Evolutionary conservation across 2,888 invertebrate species (phyloP).

Genomic region (Cyclophora albipunctata): DNA sequence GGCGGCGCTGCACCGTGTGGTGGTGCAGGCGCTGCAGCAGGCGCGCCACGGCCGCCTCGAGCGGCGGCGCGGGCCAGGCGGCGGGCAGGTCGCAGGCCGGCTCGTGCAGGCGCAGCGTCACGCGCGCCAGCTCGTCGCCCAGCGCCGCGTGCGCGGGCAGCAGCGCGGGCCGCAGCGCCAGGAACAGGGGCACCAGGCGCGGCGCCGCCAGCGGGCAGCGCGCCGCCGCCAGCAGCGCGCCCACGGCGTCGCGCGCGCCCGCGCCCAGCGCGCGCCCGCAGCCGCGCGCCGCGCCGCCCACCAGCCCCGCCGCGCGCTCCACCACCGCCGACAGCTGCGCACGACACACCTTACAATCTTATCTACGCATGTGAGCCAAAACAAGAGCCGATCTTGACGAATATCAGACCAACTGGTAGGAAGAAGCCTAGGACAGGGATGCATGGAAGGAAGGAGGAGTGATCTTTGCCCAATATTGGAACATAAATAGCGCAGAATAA

Average conservation of each 20-base stretch:
- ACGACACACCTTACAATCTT: neutral
- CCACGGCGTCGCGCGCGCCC: slow-evolving; percentile 38
- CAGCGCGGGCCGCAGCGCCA: slow-evolving; percentile 67
- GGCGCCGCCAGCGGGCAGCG: slow-evolving; percentile 87
- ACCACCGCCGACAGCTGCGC: slow-evolving; percentile 45
- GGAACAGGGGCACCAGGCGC: slow-evolving; percentile 76
- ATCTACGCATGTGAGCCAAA: no score
- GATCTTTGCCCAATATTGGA: no score
- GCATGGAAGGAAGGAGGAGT: no score
- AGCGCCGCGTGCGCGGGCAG: slow-evolving; percentile 55
- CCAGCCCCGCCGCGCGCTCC: slow-evolving; percentile 47
- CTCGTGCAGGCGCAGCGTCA: slow-evolving; percentile 83
- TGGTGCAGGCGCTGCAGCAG: slow-evolving; percentile 76
- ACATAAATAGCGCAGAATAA: neutral
- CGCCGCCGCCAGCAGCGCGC: slow-evolving; percentile 76
- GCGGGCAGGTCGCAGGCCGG: slow-evolving; percentile 87
- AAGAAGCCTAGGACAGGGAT: no score
- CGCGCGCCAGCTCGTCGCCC: slow-evolving; percentile 79
- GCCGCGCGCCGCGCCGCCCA: slow-evolving; percentile 65
- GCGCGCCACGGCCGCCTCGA: slow-evolving; percentile 78
- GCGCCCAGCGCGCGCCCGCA: slow-evolving; percentile 57
- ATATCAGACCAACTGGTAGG: no score
- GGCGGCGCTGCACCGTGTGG: slow-evolving; percentile 44
- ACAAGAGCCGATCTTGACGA: no score
- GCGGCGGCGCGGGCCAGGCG: slow-evolving; percentile 84